These are phyloP conservation scores for Eremobia ochroleuca DNA, from an alignment of 2,888 invertebrate genomes.

Conservation along the genomic window DNA sequence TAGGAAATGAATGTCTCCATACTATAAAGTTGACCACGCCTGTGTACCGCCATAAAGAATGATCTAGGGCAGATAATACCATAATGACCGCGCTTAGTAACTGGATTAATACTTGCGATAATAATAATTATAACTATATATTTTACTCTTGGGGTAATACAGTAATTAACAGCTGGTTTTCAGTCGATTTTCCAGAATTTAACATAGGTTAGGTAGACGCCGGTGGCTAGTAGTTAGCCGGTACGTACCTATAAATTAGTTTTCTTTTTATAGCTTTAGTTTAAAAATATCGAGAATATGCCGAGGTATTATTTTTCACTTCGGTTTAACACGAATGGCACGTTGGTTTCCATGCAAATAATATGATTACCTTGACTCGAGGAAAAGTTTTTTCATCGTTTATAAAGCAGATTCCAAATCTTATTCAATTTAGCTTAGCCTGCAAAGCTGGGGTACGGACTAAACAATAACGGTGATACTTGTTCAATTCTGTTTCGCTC, in stretches of 20 bases:
- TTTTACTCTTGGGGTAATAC: slow-evolving; percentile 32
- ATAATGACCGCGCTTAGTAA: slow-evolving; percentile 51
- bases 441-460: slow-evolving; percentile 16
- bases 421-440: slow-evolving; percentile 57
- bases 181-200: background rate
- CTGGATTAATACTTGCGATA: slow-evolving; percentile 33
- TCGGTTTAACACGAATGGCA: slow-evolving; percentile 19
- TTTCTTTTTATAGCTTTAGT: background rate
- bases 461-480: slow-evolving; percentile 36
- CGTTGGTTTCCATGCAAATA: slow-evolving; percentile 22
- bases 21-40: slow-evolving; percentile 15
- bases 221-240: background rate
- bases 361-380: slow-evolving; percentile 34
- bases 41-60: slow-evolving; percentile 28
- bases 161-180: slow-evolving; percentile 34
- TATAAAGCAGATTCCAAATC: slow-evolving; percentile 28
- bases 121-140: slow-evolving; percentile 30
- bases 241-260: background rate
- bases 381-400: slow-evolving; percentile 34
- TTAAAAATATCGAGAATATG: background rate
- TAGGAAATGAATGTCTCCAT: background rate
- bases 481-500: slow-evolving; percentile 31
- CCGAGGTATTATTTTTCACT: too few relatives aligned
- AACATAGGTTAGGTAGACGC: background rate
- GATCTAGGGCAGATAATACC: slow-evolving; percentile 47